Percentiles rank a stretch among this genome's conserved stretches.
Evolutionary conservation across 1,140 invertebrate species (phyloP).

Genomic region (Subanguina moxae): DNA sequence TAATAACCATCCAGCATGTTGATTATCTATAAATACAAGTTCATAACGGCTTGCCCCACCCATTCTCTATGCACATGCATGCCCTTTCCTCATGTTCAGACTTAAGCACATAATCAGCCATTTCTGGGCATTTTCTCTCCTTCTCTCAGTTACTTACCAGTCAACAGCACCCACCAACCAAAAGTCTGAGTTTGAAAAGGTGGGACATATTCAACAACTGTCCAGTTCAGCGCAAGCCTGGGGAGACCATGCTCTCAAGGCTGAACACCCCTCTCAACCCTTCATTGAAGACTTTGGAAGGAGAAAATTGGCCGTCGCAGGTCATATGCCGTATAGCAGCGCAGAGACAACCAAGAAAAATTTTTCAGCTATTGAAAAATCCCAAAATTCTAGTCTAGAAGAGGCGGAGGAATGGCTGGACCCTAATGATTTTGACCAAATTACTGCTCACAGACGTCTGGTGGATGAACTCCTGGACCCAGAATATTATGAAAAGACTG

Average conservation of each 20-base stretch:
- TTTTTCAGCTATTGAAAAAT: neutral
- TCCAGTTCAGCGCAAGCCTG: constrained; percentile 20
- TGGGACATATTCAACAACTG: constrained; percentile 3
- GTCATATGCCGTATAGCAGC: constrained; percentile 3
- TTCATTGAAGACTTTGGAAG: constrained; percentile 22
- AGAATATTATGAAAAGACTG: constrained; percentile 51
- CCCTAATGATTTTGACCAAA: constrained; percentile 11
- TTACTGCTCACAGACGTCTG: constrained; percentile 37
- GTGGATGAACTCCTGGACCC: constrained; percentile 54
- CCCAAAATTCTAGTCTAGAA: neutral
- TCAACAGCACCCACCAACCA: no score
- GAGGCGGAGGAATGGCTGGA: neutral
- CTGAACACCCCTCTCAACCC: neutral
- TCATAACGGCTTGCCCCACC: no score
- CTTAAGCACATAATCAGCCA: no score
- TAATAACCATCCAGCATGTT: no score
- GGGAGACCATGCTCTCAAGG: constrained; percentile 14
- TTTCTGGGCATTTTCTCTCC: no score
- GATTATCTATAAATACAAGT: no score
- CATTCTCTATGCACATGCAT: no score
- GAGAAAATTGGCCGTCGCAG: constrained; percentile 29
- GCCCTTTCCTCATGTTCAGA: no score
- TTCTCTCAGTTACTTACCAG: no score
- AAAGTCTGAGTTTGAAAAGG: no score
- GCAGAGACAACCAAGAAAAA: neutral